These are phyloP conservation scores for Tautogolabrus adspersus DNA, from an alignment of 2,113 vertebrate genomes.

Conservation along the genomic window DNA sequence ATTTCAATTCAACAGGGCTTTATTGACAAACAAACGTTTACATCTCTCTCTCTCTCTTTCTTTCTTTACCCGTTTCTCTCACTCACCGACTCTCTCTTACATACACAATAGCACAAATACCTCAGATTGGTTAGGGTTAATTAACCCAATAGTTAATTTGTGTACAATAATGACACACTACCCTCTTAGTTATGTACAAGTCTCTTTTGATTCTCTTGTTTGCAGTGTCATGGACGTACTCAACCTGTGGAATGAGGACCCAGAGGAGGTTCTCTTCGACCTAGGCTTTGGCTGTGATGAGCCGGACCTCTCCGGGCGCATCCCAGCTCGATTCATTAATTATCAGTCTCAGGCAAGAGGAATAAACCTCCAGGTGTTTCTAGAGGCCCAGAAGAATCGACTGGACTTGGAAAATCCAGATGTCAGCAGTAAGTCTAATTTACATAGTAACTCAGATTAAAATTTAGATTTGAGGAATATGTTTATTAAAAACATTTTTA, in stretches of 20 bases:
- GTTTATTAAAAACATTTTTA: no score
- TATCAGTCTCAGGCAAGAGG: slow-evolving; percentile 87
- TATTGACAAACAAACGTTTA: no score
- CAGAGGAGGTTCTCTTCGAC: slow-evolving; percentile 91
- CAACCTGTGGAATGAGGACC: slow-evolving; percentile 87
- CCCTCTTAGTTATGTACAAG: no score
- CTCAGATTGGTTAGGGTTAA: no score
- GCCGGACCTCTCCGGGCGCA: slow-evolving; percentile 87
- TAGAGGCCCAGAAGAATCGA: slow-evolving; percentile 89
- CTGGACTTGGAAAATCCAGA: slow-evolving; percentile 87
- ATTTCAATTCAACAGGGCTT: no score
- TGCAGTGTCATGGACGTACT: slow-evolving; percentile 88
- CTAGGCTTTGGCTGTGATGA: slow-evolving; percentile 92
- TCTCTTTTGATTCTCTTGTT: slow-evolving; percentile 35
- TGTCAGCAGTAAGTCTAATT: slow-evolving; percentile 84
- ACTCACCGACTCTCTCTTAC: no score
- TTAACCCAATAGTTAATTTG: not conserved
- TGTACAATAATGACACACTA: not conserved
- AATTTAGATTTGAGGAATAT: no score
- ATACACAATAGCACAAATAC: no score
- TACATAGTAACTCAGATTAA: not conserved
- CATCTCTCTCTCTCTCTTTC: no score
- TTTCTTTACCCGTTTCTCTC: no score
- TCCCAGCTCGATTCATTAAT: slow-evolving; percentile 90
- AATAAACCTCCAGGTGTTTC: slow-evolving; percentile 87